These are phyloP conservation scores for Coenonympha arcania DNA, from an alignment of 2,888 invertebrate species.

Conservation along the genomic window DNA sequence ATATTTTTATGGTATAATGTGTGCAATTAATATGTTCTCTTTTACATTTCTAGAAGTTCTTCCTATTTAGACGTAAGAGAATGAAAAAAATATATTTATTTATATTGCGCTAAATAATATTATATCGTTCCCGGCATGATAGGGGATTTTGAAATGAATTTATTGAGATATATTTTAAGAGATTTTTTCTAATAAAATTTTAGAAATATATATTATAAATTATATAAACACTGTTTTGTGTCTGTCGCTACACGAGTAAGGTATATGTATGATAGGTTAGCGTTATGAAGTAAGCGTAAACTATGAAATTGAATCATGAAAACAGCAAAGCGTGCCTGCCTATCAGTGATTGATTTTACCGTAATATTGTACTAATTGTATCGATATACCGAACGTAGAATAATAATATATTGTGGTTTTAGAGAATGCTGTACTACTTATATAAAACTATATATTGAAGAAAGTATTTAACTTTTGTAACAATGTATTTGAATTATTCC, in stretches of 20 bases:
- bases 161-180: constrained; percentile 71
- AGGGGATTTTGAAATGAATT: constrained; percentile 52
- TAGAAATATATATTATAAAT: constrained; percentile 51
- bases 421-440: constrained; percentile 44
- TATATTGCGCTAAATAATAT: constrained; percentile 56
- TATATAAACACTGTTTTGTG: constrained; percentile 62
- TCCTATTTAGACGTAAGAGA: constrained; percentile 65
- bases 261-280: constrained; percentile 46
- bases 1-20: too few relatives aligned
- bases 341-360: constrained; percentile 52
- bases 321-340: constrained; percentile 51
- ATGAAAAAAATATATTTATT: constrained; percentile 60
- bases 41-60: constrained; percentile 61
- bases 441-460: constrained; percentile 36
- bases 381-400: constrained; percentile 32
- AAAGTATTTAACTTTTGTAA: constrained; percentile 51
- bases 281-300: constrained; percentile 37
- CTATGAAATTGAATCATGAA: constrained; percentile 42
- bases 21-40: constrained; percentile 67
- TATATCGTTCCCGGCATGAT: constrained; percentile 47
- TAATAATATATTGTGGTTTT: constrained; percentile 35
- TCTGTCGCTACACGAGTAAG: constrained; percentile 62
- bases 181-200: constrained; percentile 67
- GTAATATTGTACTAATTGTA: constrained; percentile 49
- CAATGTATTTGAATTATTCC: constrained; percentile 63